Evolutionary conservation across 2,888 invertebrate genomes (phyloP), one percentile per base, ranked within the genome.

Genomic region (Plagodis pulveraria): DNA sequence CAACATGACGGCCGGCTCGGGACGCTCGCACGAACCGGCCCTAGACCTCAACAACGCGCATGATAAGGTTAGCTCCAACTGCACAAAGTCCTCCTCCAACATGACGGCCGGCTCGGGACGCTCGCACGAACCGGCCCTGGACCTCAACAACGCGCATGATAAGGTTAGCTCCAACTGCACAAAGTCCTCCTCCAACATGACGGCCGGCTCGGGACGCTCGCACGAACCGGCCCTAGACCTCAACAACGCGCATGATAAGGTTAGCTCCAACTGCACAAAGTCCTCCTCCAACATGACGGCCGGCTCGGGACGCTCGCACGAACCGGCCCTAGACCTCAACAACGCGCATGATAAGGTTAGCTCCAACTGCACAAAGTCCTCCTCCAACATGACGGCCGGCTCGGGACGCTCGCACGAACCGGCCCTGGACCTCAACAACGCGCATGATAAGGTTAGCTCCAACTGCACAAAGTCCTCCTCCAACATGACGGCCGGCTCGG

Each of bases 71-170:
- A 7, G 9, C 10, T 96, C 96, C 8, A 96, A 95, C 69, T 96
- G 96, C 11, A 96, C 96, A 8, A 96, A 96, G 76, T 96, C 96
- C 0, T 96, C 96, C 51, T 95, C 96, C 58, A 97, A 97, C 81
- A 83, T 96, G 73, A 97, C 97, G 0, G 95, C 95, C 2, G 95
- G 95, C 41, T 96, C 96, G 0, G 95, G 93, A 36, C 91, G 94
- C 45, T 87, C 89, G 0, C 89, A 87, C 63, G 91, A 91, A 2
- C 83, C 0, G 83, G 4, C 22, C n/a, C n/a, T n/a, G n/a, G n/a
- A 83, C 0, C 73, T 72, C 0, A 56, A 57, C 0, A 72, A 75
- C 4, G 61, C 72, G 0, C 77, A 81, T 5, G 89, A 89, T 0
- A 88, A 89, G 86, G 88, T 89, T 56, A 7, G 9, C 10, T 96